Percentiles rank a stretch among this genome's conserved stretches.
These are phyloP conservation scores for Carassius gibelio DNA, from an alignment of 2,113 vertebrate genomes.

Conservation along the genomic window DNA sequence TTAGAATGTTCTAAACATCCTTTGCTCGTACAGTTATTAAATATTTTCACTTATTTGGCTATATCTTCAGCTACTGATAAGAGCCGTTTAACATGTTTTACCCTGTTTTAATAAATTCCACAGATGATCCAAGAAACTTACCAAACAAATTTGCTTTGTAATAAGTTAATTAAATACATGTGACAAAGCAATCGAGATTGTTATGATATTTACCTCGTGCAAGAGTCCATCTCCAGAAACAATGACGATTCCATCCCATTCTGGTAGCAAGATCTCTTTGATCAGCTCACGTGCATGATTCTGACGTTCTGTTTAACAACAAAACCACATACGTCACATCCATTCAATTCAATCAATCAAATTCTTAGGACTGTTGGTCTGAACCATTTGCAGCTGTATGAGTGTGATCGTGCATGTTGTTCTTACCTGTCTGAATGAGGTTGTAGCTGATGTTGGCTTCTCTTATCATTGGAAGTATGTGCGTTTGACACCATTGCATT, in stretches of 20 bases:
- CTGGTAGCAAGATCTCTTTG: conserved; percentile 78
- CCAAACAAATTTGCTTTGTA: neutral
- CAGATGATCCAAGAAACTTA: neutral
- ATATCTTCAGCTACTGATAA: neutral
- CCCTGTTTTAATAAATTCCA: neutral
- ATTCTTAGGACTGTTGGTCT: neutral
- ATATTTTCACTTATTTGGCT: neutral
- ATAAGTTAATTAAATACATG: no score
- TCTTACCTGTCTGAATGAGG: conserved; percentile 87
- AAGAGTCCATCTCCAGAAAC: conserved; percentile 88
- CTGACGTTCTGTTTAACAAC: conserved; percentile 76
- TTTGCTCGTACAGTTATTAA: neutral
- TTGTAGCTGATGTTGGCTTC: conserved; percentile 91
- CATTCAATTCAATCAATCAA: neutral
- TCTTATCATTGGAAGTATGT: conserved; percentile 87
- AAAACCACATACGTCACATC: neutral
- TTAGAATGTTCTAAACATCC: neutral
- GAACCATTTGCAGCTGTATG: neutral
- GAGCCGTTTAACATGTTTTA: neutral
- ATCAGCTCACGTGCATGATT: conserved; percentile 89
- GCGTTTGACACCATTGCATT: conserved; percentile 86
- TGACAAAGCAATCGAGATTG: neutral
- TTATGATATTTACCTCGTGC: conserved; percentile 76
- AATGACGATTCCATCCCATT: conserved; percentile 89
- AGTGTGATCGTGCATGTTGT: neutral